Percentiles rank a stretch among this genome's conserved stretches.
Evolutionary conservation across 1,140 invertebrate genomes (phyloP).

Genomic region (Hylaeus anthracinus): DNA sequence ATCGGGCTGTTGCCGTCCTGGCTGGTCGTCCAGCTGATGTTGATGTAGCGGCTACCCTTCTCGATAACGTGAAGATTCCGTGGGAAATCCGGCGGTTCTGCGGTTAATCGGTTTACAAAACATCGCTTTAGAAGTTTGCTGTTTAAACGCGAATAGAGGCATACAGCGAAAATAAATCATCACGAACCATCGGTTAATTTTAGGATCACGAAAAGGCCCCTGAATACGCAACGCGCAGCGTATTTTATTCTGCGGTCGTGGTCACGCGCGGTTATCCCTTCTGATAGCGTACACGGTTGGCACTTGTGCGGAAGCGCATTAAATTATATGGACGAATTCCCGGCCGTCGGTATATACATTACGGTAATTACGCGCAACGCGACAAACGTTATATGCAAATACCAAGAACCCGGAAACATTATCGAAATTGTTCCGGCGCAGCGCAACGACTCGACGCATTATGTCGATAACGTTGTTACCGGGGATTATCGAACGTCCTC

Average conservation of each 20-base stretch:
- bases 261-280: too few relatives aligned
- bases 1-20: conserved; percentile 94
- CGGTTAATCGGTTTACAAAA: neutral
- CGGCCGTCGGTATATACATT: conserved; percentile 8
- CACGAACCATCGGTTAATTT: too few relatives aligned
- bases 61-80: conserved; percentile 92
- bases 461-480: too few relatives aligned
- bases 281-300: neutral
- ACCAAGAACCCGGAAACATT: conserved; percentile 38
- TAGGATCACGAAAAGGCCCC: too few relatives aligned
- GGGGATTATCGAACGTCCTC: too few relatives aligned
- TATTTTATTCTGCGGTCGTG: too few relatives aligned
- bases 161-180: too few relatives aligned
- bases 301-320: conserved; percentile 41
- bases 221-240: too few relatives aligned
- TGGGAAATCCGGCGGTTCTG: conserved; percentile 92
- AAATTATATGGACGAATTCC: conserved; percentile 60
- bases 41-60: conserved; percentile 87
- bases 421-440: neutral
- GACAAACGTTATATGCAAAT: conserved; percentile 40
- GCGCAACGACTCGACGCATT: too few relatives aligned
- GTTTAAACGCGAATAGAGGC: too few relatives aligned
- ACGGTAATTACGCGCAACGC: conserved; percentile 56
- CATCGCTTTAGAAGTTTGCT: too few relatives aligned
- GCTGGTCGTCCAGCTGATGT: conserved; percentile 90